A percentile compares a stretch with the other conserved stretches of the same genome.
These are phyloP conservation scores for Ligdia adustata DNA, from an alignment of 2,888 invertebrate species.

Conservation along the genomic window DNA sequence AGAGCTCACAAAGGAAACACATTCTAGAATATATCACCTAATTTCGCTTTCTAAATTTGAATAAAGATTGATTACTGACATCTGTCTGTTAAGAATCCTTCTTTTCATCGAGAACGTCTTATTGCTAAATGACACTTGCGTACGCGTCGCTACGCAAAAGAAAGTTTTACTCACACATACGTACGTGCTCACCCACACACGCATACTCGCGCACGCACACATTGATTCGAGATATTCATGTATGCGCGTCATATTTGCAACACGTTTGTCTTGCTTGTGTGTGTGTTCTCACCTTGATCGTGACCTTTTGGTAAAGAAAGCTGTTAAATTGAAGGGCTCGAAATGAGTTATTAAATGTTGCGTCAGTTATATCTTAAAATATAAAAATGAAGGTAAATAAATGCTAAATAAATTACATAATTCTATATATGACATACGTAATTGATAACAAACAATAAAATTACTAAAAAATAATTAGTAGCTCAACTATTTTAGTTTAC, in stretches of 20 bases:
- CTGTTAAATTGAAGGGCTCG: conserved; percentile 11
- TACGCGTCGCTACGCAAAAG: conserved; percentile 42
- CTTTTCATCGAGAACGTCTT: conserved; percentile 27
- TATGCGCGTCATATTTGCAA: conserved; percentile 11
- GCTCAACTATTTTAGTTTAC: too few species aligned
- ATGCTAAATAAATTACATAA: too few species aligned
- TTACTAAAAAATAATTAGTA: too few species aligned
- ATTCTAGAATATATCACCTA: conserved; percentile 13
- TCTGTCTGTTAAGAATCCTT: conserved; percentile 14
- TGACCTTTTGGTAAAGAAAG: conserved; percentile 33
- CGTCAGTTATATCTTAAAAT: too few species aligned
- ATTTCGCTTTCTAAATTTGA: conserved; percentile 22
- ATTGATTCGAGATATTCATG: not conserved
- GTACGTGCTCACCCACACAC: conserved; percentile 37
- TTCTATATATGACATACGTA: too few species aligned
- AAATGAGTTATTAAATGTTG: conserved; percentile 2
- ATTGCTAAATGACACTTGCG: conserved; percentile 38
- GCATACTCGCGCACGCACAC: conserved; percentile 13
- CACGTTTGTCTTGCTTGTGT: conserved; percentile 12
- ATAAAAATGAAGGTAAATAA: too few species aligned
- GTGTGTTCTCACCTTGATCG: conserved; percentile 36
- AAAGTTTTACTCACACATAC: conserved; percentile 47
- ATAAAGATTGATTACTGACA: conserved; percentile 24
- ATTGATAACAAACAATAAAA: too few species aligned
- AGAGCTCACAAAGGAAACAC: conserved; percentile 8